Evolutionary conservation across 2,797 vertebrate species (phyloP).

Genomic region (Morelia viridis): DNA sequence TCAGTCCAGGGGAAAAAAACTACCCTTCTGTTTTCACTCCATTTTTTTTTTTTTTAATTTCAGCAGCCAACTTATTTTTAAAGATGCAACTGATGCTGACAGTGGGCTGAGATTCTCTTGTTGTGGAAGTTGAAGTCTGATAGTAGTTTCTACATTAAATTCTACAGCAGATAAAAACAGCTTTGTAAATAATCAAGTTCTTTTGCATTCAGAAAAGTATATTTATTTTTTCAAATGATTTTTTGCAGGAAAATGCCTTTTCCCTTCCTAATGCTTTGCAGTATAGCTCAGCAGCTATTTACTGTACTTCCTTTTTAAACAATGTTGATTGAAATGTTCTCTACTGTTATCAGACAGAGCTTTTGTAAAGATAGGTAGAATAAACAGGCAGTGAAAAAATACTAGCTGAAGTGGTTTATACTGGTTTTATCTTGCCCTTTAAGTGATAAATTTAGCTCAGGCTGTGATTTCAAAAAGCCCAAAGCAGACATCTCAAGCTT

Average conservation of each 20-base stretch:
- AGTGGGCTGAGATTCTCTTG: background rate
- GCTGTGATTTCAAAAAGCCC: constrained; percentile 2
- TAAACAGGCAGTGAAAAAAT: background rate
- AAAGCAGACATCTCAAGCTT: background rate
- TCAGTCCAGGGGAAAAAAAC: too few relatives aligned
- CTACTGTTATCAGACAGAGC: background rate
- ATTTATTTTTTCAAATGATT: background rate
- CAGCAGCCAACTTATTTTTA: too few relatives aligned
- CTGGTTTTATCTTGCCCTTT: constrained; percentile 1
- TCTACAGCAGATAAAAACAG: background rate
- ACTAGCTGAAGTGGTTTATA: constrained; percentile 2
- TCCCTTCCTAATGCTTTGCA: background rate
- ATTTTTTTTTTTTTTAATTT: too few relatives aligned
- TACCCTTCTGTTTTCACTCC: too few relatives aligned
- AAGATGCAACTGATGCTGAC: too few relatives aligned
- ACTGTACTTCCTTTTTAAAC: background rate
- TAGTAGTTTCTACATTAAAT: background rate
- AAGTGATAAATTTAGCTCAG: constrained; percentile 15
- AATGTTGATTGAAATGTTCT: background rate
- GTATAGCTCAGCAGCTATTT: background rate
- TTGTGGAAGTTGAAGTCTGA: background rate
- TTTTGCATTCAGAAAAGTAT: background rate
- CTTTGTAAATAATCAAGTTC: background rate
- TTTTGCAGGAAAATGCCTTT: background rate
- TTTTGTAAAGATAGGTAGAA: background rate